Conservation (phyloP, 2,113 vertebrate genomes). For the Pipa parva region DNA sequence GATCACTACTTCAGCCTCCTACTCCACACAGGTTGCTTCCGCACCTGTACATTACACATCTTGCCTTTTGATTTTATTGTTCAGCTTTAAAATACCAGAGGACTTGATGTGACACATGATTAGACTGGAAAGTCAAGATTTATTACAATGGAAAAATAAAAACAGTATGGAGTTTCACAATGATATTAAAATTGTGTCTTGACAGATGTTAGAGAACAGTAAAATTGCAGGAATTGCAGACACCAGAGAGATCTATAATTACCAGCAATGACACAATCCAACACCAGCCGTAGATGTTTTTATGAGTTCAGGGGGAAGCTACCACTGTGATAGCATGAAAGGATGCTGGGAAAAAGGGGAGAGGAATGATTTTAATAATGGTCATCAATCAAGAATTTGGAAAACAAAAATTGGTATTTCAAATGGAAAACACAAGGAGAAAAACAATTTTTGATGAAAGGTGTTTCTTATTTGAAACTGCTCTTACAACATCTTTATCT, state of each 20-base stretch:
- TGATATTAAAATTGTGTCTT: constrained; percentile 31
- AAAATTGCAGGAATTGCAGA: constrained; percentile 16
- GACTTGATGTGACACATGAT: constrained; percentile 35
- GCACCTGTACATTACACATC: neutral
- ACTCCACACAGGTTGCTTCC: too few relatives aligned
- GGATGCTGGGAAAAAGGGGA: too few relatives aligned
- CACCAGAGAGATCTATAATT: constrained; percentile 34
- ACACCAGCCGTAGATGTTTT: neutral
- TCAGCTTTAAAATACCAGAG: constrained; percentile 24
- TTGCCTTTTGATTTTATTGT: constrained; percentile 11
- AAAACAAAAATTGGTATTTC: too few relatives aligned
- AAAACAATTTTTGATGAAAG: too few relatives aligned
- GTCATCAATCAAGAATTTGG: too few relatives aligned
- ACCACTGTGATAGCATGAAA: too few relatives aligned
- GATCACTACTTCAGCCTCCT: too few relatives aligned
- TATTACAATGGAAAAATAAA: constrained; percentile 37
- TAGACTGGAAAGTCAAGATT: constrained; percentile 37
- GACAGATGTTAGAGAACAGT: constrained; percentile 17
- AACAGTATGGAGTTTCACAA: constrained; percentile 32
- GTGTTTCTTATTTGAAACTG: too few relatives aligned
- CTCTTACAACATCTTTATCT: too few relatives aligned
- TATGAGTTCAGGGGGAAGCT: too few relatives aligned
- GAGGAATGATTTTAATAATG: too few relatives aligned
- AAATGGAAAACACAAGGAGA: too few relatives aligned
- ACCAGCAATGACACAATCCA: constrained; percentile 20